Conservation (phyloP, 2,113 vertebrate species). For the Mormyrus lacerda region DNA sequence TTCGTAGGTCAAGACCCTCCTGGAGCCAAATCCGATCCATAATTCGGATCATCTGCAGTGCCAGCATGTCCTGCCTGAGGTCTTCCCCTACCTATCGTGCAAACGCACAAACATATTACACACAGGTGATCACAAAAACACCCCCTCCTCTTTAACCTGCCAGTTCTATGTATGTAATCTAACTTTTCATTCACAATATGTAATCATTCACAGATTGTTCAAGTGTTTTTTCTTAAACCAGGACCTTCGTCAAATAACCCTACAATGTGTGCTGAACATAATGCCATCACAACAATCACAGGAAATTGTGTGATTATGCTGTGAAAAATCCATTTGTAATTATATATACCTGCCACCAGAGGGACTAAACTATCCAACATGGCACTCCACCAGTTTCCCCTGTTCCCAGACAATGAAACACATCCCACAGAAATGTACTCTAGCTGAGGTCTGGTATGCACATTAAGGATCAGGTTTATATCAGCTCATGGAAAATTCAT, state of each 20-base stretch:
- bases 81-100: conserved; percentile 85
- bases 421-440: background rate
- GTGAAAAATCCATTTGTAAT: conserved; percentile 7
- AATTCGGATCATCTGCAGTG: conserved; percentile 96
- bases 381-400: background rate
- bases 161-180: background rate
- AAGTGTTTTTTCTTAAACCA: background rate
- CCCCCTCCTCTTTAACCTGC: background rate
- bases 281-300: background rate
- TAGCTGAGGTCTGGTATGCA: background rate
- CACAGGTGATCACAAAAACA: background rate
- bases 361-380: background rate
- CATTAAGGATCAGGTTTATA: background rate
- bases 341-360: conserved; percentile 3
- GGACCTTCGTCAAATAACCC: background rate
- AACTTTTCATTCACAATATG: background rate
- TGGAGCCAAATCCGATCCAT: conserved; percentile 99
- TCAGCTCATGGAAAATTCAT: background rate
- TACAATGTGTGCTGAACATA: background rate
- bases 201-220: background rate
- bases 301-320: background rate
- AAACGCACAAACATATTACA: background rate
- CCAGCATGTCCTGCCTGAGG: conserved; percentile 95
- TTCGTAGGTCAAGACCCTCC: conserved; percentile 91
- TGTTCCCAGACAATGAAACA: background rate